Base-by-base conservation (phyloP, 1,140 invertebrate species). In the Brachionus calyciflorus region DNA sequence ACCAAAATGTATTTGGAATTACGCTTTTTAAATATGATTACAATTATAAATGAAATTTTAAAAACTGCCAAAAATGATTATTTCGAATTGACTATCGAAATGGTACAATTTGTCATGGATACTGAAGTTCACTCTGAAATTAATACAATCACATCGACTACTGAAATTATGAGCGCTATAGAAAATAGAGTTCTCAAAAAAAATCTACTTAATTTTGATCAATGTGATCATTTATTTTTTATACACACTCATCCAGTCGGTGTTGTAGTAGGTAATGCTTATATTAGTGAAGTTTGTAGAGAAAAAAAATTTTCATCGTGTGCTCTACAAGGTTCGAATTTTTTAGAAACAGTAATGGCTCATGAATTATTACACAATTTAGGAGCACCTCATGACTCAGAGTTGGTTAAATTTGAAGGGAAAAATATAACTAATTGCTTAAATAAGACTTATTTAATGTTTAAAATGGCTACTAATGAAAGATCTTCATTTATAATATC, bases 201-300 rank as follows among this genome's bases (percentile, higher is more conserved):
- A 60, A 60, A 19, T 60, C 28, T 9, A 17, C 3, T 60, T 19
- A 37, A 60, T 60, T 10, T 7, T 1, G n/a, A 40, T 17, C 28
- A 60, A 37, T 60, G 55, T 19, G 55, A 60, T 60, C 55, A 60
- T 17, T 10, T 60, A 17, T 60, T 60, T 60, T 60, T 1, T 21
- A 19, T 60, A 1, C 55, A 60, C n/a, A 4, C 33, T 37, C 17
- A 19, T n/a, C 14, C 33, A 7, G 19, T 40, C 9, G 55, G 17
- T 0, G 5, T 7, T 6, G 30, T 1, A 33, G n/a, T 60, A 9
- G 55, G 55, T 37, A 60, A 21, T 60, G 55, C 55, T 9, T 60
- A 9, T 37, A 9, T 37, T 5, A n/a, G 12, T 17, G 9, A n/a
- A 4, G 17, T 60, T 14, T 60, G 55, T 14, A 3, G 10, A 6